A percentile compares a stretch with the other conserved stretches of the same genome.
phyloP scores from a whole-genome alignment of 2,113 vertebrate species.

The Picathartes gymnocephalus region DNA sequence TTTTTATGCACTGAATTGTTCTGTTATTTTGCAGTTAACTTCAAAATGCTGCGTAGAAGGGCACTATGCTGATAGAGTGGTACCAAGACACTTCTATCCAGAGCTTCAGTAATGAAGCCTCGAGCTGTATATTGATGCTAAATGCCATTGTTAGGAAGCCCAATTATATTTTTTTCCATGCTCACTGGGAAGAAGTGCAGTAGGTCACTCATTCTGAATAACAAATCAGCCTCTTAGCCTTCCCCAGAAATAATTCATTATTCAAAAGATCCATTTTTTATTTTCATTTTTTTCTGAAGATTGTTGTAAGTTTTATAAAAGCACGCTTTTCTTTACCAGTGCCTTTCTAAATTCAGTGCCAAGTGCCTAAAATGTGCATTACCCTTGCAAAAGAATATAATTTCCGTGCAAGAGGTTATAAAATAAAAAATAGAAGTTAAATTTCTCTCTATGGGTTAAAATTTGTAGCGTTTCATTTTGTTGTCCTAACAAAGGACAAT shows the following conservation, averaged over 20 bases:
- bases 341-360: neutral
- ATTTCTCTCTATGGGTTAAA: neutral
- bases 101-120: neutral
- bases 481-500: neutral
- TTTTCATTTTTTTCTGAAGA: neutral
- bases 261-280: neutral
- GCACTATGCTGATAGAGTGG: slow-evolving; percentile 6
- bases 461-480: neutral
- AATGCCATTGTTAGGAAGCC: slow-evolving; percentile 19
- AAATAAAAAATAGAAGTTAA: neutral
- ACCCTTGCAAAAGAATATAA: neutral
- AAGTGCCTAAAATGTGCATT: neutral
- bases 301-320: neutral
- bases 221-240: slow-evolving; percentile 31
- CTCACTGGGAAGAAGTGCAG: neutral
- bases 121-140: neutral
- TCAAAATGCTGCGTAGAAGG: slow-evolving; percentile 37
- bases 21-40: slow-evolving; percentile 55
- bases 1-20: slow-evolving; percentile 36
- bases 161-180: neutral
- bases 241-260: neutral
- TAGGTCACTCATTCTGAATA: slow-evolving; percentile 18
- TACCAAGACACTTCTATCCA: neutral
- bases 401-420: neutral
- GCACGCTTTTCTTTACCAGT: neutral